phyloP scores from a whole-genome alignment of 1,140 invertebrate species.

The Bombyx mori region DNA sequence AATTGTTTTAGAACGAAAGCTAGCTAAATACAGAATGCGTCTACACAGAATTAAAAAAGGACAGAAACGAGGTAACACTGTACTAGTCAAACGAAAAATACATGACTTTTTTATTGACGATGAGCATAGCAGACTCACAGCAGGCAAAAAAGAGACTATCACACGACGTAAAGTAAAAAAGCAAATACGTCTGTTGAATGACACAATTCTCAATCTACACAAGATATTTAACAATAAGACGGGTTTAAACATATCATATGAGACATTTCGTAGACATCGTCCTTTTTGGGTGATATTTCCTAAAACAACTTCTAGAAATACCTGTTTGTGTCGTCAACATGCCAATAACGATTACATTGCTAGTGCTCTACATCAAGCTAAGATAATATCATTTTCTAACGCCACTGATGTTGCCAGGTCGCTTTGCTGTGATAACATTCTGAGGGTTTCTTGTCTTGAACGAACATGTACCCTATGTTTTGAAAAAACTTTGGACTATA shows the following conservation, averaged over 20 bases:
- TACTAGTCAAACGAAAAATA: too few species aligned
- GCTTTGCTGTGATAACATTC: conserved; percentile 5
- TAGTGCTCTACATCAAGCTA: conserved; percentile 9
- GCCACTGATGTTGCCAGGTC: conserved; percentile 8
- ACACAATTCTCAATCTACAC: too few species aligned
- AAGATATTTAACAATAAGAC: conserved; percentile 11
- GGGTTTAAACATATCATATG: conserved; percentile 16
- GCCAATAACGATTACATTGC: conserved; percentile 16
- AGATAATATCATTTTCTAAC: conserved; percentile 10
- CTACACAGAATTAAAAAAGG: too few species aligned
- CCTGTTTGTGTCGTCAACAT: conserved; percentile 10
- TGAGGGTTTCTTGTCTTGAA: conserved; percentile 15
- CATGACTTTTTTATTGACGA: too few species aligned
- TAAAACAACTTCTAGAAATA: conserved; percentile 14
- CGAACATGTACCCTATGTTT: conserved; percentile 16
- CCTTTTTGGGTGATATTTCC: conserved; percentile 19
- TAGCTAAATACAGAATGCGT: too few species aligned
- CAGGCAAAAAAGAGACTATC: too few species aligned
- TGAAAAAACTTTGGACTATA: conserved; percentile 8
- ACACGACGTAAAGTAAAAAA: too few species aligned
- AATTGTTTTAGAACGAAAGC: too few species aligned
- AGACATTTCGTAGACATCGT: conserved; percentile 16
- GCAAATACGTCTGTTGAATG: too few species aligned
- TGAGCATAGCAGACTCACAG: too few species aligned
- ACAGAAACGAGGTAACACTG: too few species aligned